Evolutionary conservation across 2,888 invertebrate genomes (phyloP), one percentile per base, ranked within the genome.

Genomic region (Agonum fuliginosum): DNA sequence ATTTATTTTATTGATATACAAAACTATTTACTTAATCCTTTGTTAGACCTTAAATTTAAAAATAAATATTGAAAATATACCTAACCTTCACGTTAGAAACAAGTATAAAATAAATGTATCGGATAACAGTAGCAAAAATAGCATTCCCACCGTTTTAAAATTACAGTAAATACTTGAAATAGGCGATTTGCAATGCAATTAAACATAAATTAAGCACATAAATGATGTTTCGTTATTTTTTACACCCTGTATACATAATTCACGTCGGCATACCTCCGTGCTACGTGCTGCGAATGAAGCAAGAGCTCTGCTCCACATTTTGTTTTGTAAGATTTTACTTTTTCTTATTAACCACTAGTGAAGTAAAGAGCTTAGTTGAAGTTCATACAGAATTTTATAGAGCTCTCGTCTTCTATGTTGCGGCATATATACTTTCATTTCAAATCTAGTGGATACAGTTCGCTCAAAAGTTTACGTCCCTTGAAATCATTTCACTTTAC

Each of bases 181-280:
- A 24, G 54, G 54, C 22, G 24, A 73, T 73, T 73, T 73, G 58
- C 58, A 54, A 41, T 58, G 41, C 73, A 73, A 58, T 73, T 73
- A 58, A 73, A 41, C 58, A 41, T 73, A 73, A 65, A 30, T 65
- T 65, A 34, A 65, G 17, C 65, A 20, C 34, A 34, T 34, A 5
- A 6, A 8, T 34, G 5, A 34, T 30, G 30, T 65, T 65, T 65
- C 48, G 70, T 46, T 70, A 70, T 46, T 12, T n/a, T 6, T 19
- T 43, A 70, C 72, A 54, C 72, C 72, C 72, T 34, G 58, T 73
- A 73, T 73, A 58, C 58, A 73, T 73, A 73, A 73, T 73, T 73
- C 73, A 73, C 73, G 34, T 10, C 41, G 24, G 14, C 73, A 73
- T 73, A 41, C 73, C 58, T 58, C 14, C 27, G 46, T 24, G 10